Evolutionary conservation across 2,797 vertebrate species (phyloP).

Genomic region (Anomalospiza imberbis): DNA sequence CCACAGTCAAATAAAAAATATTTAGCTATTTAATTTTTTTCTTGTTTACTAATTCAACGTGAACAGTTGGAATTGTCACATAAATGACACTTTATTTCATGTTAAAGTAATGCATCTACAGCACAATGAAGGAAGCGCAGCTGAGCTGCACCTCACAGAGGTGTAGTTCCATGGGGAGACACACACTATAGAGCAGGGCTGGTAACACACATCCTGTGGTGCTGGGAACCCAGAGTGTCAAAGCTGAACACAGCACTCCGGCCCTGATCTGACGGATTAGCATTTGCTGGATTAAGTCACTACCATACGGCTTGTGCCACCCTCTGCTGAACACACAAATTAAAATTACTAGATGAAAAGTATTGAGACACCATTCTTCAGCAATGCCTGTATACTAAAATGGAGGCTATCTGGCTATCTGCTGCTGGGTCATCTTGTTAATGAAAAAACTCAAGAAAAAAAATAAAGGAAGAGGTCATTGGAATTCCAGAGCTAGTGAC

Average conservation of each 20-base stretch:
- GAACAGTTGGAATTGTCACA: neutral
- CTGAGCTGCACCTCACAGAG: neutral
- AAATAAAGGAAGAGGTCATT: neutral
- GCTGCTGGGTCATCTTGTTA: neutral
- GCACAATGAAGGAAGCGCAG: neutral
- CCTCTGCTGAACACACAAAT: neutral
- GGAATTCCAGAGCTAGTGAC: neutral
- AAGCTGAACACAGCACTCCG: neutral
- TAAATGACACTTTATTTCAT: neutral
- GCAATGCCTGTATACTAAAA: neutral
- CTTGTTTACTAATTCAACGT: neutral
- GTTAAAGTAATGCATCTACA: neutral
- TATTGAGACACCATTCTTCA: neutral
- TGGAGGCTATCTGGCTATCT: neutral
- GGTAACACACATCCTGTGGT: neutral
- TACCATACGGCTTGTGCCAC: neutral
- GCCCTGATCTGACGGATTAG: neutral
- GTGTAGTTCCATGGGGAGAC: neutral
- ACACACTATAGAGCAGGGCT: fast-evolving
- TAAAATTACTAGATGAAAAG: neutral
- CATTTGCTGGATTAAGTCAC: neutral
- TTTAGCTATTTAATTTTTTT: neutral
- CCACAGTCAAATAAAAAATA: neutral
- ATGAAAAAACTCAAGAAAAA: neutral
- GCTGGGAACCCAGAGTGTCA: neutral